Base-by-base conservation (phyloP, 2,797 vertebrate species). In the Molossus molossus region DNA sequence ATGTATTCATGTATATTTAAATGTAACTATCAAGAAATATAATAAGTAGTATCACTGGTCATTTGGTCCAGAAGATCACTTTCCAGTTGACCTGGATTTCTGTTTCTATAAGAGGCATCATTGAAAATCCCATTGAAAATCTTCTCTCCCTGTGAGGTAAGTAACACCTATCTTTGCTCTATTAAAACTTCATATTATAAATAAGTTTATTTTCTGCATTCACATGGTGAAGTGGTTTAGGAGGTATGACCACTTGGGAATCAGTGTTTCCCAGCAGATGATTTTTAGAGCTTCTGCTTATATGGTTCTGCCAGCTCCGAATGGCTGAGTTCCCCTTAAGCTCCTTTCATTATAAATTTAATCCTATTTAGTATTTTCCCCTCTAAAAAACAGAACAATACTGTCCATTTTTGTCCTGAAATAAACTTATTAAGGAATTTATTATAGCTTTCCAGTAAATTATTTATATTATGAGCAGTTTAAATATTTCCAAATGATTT, bases 401-500 rank as follows among this genome's bases (percentile, higher is more conserved):
- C 17, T 97, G 45, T 94, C 93, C 1, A 57, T 64, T 87, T 91
- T 45, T 84, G 18, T 79, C 40, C 93, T 94, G 29, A 96, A 97
- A 90, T 75, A 96, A 97, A 96, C 83, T 62, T 45, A 86, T 5
- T 3, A 70, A 75, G 83, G 77, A 91, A 94, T 91, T 87, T 81
- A 83, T 72, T 70, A 87, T 50, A n/a, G 20, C 9, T 65, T 94
- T 91, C 58, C 70, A 48, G 48, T 62, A 95, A 97, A 79, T 93
- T 15, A 65, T 80, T 97, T 80, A 82, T 94, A 29, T 87, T 93
- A 58, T 12, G 87, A 40, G 27, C 62, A 60, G 88, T 94, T 97
- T 89, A 96, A 95, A 53, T 94, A 86, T 95, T 96, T 91, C 85
- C 89, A 80, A 85, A 75, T 40, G 62, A 91, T 87, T 48, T 87